Evolutionary conservation across 2,113 vertebrate genomes (phyloP).

Genomic region (Laticauda laticaudata): DNA sequence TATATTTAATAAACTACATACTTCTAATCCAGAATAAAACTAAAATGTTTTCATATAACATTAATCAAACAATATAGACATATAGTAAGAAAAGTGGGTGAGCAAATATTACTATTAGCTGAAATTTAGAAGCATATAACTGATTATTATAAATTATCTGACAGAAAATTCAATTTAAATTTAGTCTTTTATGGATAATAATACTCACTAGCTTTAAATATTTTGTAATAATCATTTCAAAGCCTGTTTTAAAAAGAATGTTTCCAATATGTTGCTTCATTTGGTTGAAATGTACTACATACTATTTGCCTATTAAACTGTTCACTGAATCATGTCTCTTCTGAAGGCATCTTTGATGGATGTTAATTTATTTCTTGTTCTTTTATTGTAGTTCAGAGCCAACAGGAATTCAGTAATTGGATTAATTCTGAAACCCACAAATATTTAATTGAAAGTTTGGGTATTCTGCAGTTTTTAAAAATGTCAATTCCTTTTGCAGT

Average conservation of each 20-base stretch:
- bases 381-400: background rate
- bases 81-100: background rate
- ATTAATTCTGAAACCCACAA: background rate
- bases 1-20: background rate
- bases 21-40: background rate
- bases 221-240: background rate
- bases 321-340: too few species aligned
- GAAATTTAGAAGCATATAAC: background rate
- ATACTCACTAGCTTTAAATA: background rate
- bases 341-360: background rate
- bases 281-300: background rate
- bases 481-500: background rate
- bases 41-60: background rate
- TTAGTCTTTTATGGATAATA: background rate
- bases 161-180: background rate
- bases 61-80: background rate
- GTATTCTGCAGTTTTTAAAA: background rate
- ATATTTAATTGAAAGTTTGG: background rate
- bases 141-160: background rate
- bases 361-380: background rate
- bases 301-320: background rate
- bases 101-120: background rate
- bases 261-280: background rate
- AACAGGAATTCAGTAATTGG: too few species aligned
- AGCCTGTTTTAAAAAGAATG: background rate